A percentile compares a stretch with the other conserved stretches of the same genome.
Evolutionary conservation across 2,113 vertebrate species (phyloP).

Genomic region (Ia io): DNA sequence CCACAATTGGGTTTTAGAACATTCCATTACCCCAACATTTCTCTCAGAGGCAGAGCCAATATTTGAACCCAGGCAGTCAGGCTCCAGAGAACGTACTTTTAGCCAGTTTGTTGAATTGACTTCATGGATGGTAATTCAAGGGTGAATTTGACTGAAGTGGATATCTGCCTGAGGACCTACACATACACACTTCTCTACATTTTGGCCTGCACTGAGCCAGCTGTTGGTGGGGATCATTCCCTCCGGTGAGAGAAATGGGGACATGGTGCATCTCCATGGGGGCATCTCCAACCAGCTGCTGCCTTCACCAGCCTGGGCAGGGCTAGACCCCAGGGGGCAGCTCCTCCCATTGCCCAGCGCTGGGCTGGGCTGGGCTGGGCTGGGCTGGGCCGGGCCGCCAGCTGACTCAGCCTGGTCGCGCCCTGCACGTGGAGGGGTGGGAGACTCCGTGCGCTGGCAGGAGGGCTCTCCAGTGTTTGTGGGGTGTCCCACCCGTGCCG

Average conservation of each 20-base stretch:
- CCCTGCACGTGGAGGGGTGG: background rate
- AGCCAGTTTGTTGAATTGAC: background rate
- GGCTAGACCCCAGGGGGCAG: background rate
- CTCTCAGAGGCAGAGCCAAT: background rate
- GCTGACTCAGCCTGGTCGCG: conserved; percentile 63
- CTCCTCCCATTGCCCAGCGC: conserved; percentile 25
- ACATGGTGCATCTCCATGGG: too few relatives aligned
- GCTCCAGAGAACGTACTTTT: background rate
- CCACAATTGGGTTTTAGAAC: background rate
- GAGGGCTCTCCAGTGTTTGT: background rate
- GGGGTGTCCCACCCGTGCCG: background rate
- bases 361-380: background rate
- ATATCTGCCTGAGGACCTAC: background rate
- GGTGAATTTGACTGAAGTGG: background rate
- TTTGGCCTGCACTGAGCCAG: background rate
- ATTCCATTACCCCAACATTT: background rate
- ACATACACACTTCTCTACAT: background rate
- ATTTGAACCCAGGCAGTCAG: background rate
- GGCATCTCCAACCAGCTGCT: too few relatives aligned
- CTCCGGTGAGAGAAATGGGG: background rate
- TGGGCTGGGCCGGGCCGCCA: conserved; percentile 8
- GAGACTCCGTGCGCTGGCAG: background rate
- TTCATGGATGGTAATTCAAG: background rate
- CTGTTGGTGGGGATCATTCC: background rate
- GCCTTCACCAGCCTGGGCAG: conserved; percentile 14